Conservation (phyloP, 2,888 invertebrate genomes). For the Ormyrus rosae region DNA sequence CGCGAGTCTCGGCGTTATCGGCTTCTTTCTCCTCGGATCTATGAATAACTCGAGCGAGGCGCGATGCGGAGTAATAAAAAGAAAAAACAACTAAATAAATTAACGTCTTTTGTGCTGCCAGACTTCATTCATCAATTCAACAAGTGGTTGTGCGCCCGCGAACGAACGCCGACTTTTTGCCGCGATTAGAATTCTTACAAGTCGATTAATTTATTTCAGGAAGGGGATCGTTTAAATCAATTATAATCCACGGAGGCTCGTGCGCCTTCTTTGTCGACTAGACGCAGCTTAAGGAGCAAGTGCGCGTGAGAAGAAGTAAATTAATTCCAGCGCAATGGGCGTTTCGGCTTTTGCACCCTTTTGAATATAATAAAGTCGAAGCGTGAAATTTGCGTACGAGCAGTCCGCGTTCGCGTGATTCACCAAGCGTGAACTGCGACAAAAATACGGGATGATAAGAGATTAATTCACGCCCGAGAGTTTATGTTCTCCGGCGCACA, state of each 20-base stretch:
- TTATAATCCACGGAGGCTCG: not conserved
- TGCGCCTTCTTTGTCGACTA: not conserved
- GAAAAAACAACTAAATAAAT: slow-evolving; percentile 51
- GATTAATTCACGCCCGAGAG: not conserved
- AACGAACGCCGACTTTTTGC: slow-evolving; percentile 28
- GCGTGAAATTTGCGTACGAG: slow-evolving; percentile 7
- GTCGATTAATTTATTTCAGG: slow-evolving; percentile 16
- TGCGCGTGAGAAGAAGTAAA: slow-evolving; percentile 21
- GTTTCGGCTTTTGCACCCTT: not conserved
- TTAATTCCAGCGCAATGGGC: slow-evolving; percentile 23
- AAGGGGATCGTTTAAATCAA: slow-evolving; percentile 29
- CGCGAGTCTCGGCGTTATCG: slow-evolving; percentile 10
- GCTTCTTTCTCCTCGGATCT: slow-evolving; percentile 21
- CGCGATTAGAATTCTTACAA: slow-evolving; percentile 12
- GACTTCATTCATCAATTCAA: slow-evolving; percentile 36
- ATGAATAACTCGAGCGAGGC: not conserved
- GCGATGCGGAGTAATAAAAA: too few relatives aligned
- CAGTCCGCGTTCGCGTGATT: not conserved
- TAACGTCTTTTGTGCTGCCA: slow-evolving; percentile 45
- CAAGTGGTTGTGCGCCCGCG: not conserved
- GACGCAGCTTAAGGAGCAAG: not conserved
- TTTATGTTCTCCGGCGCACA: slow-evolving; percentile 10
- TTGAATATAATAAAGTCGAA: not conserved
- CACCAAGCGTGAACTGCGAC: not conserved
- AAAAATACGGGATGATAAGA: slow-evolving; percentile 1